phyloP scores from a whole-genome alignment of 2,888 invertebrate genomes.

The Deroplatys truncata region DNA sequence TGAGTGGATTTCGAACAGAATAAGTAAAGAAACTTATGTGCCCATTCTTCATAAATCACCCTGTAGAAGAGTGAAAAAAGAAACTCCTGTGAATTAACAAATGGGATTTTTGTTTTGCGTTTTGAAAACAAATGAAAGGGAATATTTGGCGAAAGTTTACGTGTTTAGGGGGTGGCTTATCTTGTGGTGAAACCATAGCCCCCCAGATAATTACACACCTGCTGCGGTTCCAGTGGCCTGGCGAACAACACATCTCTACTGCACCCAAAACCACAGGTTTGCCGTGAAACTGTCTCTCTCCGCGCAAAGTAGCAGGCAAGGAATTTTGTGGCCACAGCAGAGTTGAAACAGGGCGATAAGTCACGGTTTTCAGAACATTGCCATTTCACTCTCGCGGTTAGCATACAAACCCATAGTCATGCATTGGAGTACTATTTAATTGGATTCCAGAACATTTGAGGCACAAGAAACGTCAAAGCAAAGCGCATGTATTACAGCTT shows the following conservation, averaged over 20 bases:
- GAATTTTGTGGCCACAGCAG: neutral
- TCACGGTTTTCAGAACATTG: neutral
- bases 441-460: neutral
- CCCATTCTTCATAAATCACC: too few species aligned
- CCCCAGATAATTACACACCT: neutral
- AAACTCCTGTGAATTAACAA: too few species aligned
- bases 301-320: neutral
- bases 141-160: neutral
- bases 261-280: neutral
- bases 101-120: too few species aligned
- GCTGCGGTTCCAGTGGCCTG: neutral
- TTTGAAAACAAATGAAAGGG: too few species aligned
- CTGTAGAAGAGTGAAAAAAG: too few species aligned
- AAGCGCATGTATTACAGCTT: too few species aligned
- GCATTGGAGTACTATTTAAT: neutral
- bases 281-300: neutral
- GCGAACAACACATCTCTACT: neutral
- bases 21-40: too few species aligned
- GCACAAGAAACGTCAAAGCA: neutral
- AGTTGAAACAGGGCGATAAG: neutral
- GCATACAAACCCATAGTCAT: neutral
- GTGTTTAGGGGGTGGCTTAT: neutral
- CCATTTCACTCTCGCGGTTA: neutral
- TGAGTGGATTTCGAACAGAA: too few species aligned
- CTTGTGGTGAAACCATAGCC: neutral